These are phyloP conservation scores for Xylocopa sonorina DNA, from an alignment of 1,140 invertebrate genomes.

Conservation along the genomic window DNA sequence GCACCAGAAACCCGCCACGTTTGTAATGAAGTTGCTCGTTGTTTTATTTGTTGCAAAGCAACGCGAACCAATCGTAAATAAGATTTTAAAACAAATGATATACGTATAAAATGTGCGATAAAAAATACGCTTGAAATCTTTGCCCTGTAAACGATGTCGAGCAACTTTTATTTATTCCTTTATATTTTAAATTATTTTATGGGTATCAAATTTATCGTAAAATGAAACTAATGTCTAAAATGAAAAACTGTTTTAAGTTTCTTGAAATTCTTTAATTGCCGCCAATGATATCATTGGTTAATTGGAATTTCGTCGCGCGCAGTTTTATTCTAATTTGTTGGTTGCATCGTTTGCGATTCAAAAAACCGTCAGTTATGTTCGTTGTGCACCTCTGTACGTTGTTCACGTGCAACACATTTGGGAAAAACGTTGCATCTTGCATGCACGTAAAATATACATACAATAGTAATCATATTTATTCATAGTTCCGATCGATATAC, in stretches of 20 bases:
- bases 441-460: neutral
- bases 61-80: conserved; percentile 20
- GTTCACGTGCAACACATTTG: neutral
- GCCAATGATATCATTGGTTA: conserved; percentile 8
- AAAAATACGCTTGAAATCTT: neutral
- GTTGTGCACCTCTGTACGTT: neutral
- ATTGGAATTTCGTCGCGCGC: conserved; percentile 1
- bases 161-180: neutral
- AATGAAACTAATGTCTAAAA: too few relatives aligned
- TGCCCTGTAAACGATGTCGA: neutral
- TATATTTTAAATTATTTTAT: neutral
- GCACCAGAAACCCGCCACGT: conserved; percentile 16
- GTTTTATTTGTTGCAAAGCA: conserved; percentile 14
- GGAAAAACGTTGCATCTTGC: neutral
- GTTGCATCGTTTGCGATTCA: neutral
- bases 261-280: conserved; percentile 9
- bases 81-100: conserved; percentile 20
- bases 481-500: neutral
- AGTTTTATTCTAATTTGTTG: neutral
- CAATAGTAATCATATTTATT: too few relatives aligned
- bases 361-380: neutral
- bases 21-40: conserved; percentile 34
- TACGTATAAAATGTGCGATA: neutral
- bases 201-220: neutral
- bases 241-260: too few relatives aligned